Base-by-base conservation (phyloP, 2,888 invertebrate species). In the Eupithecia insigniata region DNA sequence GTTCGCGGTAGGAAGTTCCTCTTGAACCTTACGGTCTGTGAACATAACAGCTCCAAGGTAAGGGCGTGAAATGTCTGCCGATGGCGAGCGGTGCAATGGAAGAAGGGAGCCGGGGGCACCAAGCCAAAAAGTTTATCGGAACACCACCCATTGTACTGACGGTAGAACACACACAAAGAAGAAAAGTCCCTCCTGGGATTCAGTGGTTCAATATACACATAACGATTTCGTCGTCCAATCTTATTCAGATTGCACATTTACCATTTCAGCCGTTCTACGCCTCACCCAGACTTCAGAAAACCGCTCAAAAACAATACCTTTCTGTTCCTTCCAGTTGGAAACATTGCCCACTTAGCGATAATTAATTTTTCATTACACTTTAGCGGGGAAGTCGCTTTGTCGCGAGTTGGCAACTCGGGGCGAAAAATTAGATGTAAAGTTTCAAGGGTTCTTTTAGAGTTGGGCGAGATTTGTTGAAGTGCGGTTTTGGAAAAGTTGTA, bases 281-380 rank as follows among this genome's bases (percentile, higher is more conserved):
- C 10, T 22, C 4, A 55, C 10, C 22, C 1, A 22, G 18, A 43
- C 43, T 22, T 55, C 26, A 26, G 5, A 12, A 55, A 55, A 55
- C 55, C 55, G 22, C 22, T 26, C 51, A 67, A 46, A 66, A 78
- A 81, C 78, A 82, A 81, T 81, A 83, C 69, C 71, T 66, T 68
- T 43, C 55, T 64, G 70, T 64, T 75, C 70, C 32, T 62, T 62
- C 30, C 32, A 62, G 22, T 5, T 62, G 71, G 78, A 78, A 80
- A 81, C 82, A 83, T 51, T 67, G 39, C 77, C 73, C 76, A 80
- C 80, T 81, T 71, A 73, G 75, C 66, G 78, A 79, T 86, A 85
- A 87, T 88, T 85, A 87, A 84, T 85, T 84, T 87, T 85, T 84
- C 85, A 88, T 87, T 85, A 81, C 82, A 66, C 72, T 75, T 69